These are phyloP conservation scores for Hippocampus mohnikei DNA, from an alignment of 2,113 vertebrate genomes.

Conservation along the genomic window DNA sequence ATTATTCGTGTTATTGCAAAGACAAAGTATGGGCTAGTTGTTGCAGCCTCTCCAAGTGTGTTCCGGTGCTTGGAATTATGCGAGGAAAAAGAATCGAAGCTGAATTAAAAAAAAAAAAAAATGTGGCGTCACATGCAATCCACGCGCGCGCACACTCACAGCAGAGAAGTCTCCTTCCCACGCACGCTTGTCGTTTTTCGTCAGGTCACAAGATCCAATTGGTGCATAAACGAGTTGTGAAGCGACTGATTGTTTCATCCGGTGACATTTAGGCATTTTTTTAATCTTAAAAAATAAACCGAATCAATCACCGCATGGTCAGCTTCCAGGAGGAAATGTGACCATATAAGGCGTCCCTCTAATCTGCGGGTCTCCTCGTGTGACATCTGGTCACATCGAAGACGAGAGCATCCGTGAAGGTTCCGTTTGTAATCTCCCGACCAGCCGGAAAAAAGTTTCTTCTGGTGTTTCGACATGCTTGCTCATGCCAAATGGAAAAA, in stretches of 20 bases:
- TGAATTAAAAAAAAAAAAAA: not conserved
- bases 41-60: not conserved
- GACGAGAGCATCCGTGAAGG: not conserved
- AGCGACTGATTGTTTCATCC: conserved; percentile 7
- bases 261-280: not conserved
- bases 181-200: not conserved
- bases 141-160: not conserved
- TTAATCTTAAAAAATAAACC: not conserved
- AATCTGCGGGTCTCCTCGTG: not conserved
- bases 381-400: not conserved
- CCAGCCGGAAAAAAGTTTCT: not conserved
- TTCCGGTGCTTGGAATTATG: conserved; percentile 5
- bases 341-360: conserved; percentile 3
- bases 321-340: not conserved
- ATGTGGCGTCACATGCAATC: conserved; percentile 5
- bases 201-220: not conserved
- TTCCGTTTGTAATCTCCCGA: not conserved
- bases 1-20: conserved; percentile 7
- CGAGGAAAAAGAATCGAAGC: not conserved
- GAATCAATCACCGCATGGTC: not conserved
- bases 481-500: conserved; percentile 3
- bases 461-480: conserved; percentile 1
- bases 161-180: conserved; percentile 1
- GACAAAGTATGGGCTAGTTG: conserved; percentile 2
- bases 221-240: conserved; percentile 5